These are phyloP conservation scores for Apamea sordens DNA, from an alignment of 2,888 invertebrate species.

Conservation along the genomic window DNA sequence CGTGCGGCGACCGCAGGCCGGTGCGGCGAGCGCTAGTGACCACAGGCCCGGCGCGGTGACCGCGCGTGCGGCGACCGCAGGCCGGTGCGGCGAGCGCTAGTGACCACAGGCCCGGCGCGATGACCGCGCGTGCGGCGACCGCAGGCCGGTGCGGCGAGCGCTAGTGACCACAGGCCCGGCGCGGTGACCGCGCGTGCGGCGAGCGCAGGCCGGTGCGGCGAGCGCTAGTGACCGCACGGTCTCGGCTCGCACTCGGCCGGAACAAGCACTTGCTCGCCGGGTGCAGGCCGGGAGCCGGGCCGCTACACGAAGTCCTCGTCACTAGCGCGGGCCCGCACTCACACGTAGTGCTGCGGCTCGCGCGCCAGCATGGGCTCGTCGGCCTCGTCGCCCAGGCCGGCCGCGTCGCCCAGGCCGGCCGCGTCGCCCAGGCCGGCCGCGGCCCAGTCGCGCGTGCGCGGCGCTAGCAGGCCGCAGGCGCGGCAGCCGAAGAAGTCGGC, in stretches of 20 bases:
- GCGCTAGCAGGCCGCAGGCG: slow-evolving; percentile 93
- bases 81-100: slow-evolving; percentile 5
- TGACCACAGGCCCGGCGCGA: slow-evolving; percentile 10
- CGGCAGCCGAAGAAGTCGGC: slow-evolving; percentile 95
- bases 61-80: not conserved
- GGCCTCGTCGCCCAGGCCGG: slow-evolving; percentile 61
- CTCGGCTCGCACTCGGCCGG: not conserved
- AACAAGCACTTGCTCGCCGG: not conserved
- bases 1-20: not conserved
- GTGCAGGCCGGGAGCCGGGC: slow-evolving; percentile 1
- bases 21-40: not conserved
- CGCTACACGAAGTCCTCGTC: slow-evolving; percentile 61
- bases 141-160: slow-evolving; percentile 3
- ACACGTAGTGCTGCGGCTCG: slow-evolving; percentile 60
- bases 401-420: slow-evolving; percentile 89
- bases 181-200: not conserved
- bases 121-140: not conserved
- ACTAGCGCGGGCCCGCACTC: slow-evolving; percentile 55
- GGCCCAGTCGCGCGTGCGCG: slow-evolving; percentile 94
- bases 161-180: slow-evolving; percentile 33
- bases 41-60: not conserved
- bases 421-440: slow-evolving; percentile 63
- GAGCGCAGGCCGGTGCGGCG: not conserved
- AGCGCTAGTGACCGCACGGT: slow-evolving; percentile 31
- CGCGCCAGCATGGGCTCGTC: slow-evolving; percentile 67